phyloP scores from a whole-genome alignment of 2,113 vertebrate genomes.

The Bos javanicus region DNA sequence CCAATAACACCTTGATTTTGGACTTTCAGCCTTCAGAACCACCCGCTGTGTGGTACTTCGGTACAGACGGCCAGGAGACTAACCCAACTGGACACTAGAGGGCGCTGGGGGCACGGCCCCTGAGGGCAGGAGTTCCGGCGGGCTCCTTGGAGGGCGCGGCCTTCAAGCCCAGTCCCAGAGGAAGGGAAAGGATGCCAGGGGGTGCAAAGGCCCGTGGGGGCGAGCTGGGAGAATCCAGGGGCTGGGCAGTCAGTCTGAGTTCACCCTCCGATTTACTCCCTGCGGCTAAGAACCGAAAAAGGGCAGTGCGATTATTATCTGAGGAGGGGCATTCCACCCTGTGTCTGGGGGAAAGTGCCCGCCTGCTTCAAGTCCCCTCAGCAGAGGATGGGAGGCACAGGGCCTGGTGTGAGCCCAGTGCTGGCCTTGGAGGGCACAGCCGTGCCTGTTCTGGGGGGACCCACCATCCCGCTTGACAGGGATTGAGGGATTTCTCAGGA shows the following conservation, averaged over 20 bases:
- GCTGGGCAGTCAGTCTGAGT: not conserved
- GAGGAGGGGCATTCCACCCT: not conserved
- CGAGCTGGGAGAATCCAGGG: not conserved
- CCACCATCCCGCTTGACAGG: not conserved
- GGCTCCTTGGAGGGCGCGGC: not conserved
- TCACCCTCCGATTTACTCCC: not conserved
- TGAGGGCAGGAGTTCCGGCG: fast-evolving
- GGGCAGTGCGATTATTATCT: not conserved
- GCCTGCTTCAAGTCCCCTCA: not conserved
- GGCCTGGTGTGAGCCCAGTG: not conserved
- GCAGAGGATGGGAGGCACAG: not conserved
- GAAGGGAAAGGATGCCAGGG: fast-evolving
- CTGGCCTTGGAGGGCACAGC: not conserved
- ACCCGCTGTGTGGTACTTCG: too few relatives aligned
- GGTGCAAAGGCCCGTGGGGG: not conserved
- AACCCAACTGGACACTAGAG: not conserved
- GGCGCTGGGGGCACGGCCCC: not conserved
- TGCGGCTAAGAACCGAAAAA: not conserved
- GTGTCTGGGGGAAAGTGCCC: not conserved
- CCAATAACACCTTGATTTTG: not conserved
- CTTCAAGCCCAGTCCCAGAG: not conserved
- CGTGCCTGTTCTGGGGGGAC: not conserved
- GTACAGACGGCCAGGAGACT: not conserved
- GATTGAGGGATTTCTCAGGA: not conserved
- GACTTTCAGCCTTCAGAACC: not conserved